These are phyloP conservation scores for Acanthosepion pharaonis DNA, from an alignment of 2,888 invertebrate species.

Conservation along the genomic window DNA sequence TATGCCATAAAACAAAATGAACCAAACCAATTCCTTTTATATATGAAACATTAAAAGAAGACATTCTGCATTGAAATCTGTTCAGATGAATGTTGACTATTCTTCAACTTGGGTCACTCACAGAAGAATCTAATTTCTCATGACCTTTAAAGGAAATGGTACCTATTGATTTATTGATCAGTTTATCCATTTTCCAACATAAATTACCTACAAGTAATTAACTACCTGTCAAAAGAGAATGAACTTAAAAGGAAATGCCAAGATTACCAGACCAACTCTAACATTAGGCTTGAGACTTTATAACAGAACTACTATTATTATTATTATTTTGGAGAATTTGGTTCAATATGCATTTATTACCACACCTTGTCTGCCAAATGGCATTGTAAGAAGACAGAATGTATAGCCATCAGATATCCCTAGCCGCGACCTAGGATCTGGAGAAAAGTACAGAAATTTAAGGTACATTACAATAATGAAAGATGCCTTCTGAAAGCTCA, in stretches of 20 bases:
- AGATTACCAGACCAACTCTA: not conserved
- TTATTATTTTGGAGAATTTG: no score
- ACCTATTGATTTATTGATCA: not conserved
- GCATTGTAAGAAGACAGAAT: no score
- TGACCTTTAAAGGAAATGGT: not conserved
- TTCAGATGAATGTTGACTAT: not conserved
- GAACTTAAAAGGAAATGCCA: not conserved
- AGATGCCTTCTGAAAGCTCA: no score
- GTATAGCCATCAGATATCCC: no score
- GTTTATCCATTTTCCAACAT: not conserved
- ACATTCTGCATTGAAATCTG: not conserved
- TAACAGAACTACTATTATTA: not conserved
- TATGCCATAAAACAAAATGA: no score
- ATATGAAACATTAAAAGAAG: no score
- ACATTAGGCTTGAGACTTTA: not conserved
- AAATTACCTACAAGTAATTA: slow-evolving; percentile 22
- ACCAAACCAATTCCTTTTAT: no score
- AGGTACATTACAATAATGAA: no score
- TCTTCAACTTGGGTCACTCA: not conserved
- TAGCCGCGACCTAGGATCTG: no score
- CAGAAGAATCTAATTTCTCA: not conserved
- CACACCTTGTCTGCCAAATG: no score
- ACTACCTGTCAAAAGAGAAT: not conserved
- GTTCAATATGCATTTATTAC: no score
- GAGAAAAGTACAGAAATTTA: no score